Evolutionary conservation across 2,797 vertebrate species (phyloP).

Genomic region (Chaunax sp.): DNA sequence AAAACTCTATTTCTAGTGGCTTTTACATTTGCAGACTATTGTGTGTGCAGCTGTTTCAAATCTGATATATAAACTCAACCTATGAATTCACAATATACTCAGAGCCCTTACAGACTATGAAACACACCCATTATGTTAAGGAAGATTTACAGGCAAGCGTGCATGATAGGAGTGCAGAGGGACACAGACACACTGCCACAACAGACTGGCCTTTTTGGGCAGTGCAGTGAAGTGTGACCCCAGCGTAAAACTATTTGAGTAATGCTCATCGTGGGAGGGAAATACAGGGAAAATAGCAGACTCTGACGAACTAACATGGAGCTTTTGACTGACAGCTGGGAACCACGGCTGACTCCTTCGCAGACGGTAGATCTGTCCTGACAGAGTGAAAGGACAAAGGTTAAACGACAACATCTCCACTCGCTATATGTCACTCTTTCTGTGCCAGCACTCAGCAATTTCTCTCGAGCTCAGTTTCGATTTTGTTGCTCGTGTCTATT

Average conservation of each 20-base stretch:
- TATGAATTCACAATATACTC: conserved; percentile 5
- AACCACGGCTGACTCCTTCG: conserved; percentile 44
- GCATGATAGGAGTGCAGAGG: conserved; percentile 1
- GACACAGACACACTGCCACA: conserved; percentile 29
- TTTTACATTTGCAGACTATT: conserved; percentile 12
- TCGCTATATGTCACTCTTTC: conserved; percentile 21
- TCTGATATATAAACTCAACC: not conserved
- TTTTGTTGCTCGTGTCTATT: conserved; percentile 3
- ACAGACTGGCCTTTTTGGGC: conserved; percentile 68
- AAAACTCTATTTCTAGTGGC: too few relatives aligned
- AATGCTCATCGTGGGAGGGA: conserved; percentile 66
- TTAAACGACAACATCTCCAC: conserved; percentile 40
- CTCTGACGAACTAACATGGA: conserved; percentile 34
- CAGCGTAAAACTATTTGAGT: conserved; percentile 73
- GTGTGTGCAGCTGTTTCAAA: too few relatives aligned
- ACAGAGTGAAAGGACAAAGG: conserved; percentile 52
- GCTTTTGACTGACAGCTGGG: conserved; percentile 50
- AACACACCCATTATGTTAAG: conserved; percentile 11
- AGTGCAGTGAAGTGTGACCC: conserved; percentile 68
- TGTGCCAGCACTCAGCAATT: not conserved
- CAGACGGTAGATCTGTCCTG: conserved; percentile 34
- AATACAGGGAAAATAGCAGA: conserved; percentile 51
- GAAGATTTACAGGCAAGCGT: conserved; percentile 28
- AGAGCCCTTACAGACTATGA: conserved; percentile 5
- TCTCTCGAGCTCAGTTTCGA: conserved; percentile 1